These are phyloP conservation scores for Calephelis virginiensis DNA, from an alignment of 1,140 invertebrate species.

Conservation along the genomic window DNA sequence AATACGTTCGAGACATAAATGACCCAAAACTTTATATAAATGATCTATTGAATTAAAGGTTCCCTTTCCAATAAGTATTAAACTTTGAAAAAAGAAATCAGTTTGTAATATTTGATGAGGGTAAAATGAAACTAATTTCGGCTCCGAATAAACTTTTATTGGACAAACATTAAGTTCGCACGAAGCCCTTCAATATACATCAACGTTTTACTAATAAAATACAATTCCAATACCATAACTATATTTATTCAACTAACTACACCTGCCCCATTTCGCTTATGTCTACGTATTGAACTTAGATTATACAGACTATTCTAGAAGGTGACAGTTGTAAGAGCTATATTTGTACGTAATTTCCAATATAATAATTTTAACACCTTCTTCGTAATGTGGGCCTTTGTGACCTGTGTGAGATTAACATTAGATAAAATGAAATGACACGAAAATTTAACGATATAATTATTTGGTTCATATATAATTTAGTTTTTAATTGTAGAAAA, in stretches of 20 bases:
- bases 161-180: constrained; percentile 57
- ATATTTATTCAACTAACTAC: constrained; percentile 35
- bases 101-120: not conserved
- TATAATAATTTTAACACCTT: constrained; percentile 9
- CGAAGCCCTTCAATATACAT: constrained; percentile 61
- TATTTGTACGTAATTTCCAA: constrained; percentile 50
- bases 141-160: constrained; percentile 73
- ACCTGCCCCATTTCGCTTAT: constrained; percentile 30
- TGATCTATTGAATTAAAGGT: not conserved
- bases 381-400: not conserved
- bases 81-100: not conserved
- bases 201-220: constrained; percentile 63
- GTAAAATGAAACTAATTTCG: constrained; percentile 51
- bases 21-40: not conserved
- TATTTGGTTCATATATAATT: too few relatives aligned
- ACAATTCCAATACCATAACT: constrained; percentile 45
- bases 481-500: too few relatives aligned
- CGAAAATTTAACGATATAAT: not conserved
- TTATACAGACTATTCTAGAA: constrained; percentile 53
- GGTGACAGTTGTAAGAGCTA: constrained; percentile 56
- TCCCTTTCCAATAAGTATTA: not conserved
- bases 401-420: not conserved
- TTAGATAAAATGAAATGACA: not conserved
- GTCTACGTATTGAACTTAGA: constrained; percentile 37
- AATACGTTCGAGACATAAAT: not conserved